Conservation (phyloP, 2,888 invertebrate species). For the Oithona nana region DNA sequence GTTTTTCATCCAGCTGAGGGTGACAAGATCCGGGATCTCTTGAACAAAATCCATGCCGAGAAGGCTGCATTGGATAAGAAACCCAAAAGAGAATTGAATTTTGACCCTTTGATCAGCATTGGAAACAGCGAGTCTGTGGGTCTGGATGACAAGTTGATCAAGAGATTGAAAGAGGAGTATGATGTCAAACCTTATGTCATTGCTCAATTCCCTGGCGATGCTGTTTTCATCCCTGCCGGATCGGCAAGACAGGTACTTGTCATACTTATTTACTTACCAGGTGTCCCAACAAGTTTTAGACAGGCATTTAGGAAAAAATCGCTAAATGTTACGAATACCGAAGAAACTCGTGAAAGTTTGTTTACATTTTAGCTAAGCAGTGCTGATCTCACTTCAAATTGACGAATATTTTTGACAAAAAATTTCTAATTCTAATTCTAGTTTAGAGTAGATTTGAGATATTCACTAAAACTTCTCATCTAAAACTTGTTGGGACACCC, state of each 20-base stretch:
- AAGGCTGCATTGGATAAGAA: conserved; percentile 22
- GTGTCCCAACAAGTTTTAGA: no score
- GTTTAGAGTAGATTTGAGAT: background rate
- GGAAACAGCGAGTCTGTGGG: conserved; percentile 95
- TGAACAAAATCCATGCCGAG: conserved; percentile 48
- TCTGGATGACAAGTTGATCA: conserved; percentile 64
- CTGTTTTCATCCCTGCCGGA: conserved; percentile 92
- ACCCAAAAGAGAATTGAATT: conserved; percentile 54
- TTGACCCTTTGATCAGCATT: conserved; percentile 80
- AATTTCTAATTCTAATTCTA: background rate
- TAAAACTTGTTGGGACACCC: no score
- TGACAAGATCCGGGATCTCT: conserved; percentile 78
- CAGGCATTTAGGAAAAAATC: no score
- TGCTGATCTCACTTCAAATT: background rate
- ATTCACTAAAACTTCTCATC: no score
- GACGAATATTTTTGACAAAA: background rate
- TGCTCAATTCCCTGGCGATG: conserved; percentile 87
- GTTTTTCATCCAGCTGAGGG: conserved; percentile 86
- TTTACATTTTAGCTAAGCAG: background rate
- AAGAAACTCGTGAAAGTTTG: no score
- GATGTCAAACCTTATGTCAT: conserved; percentile 89
- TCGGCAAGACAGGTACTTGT: conserved; percentile 71
- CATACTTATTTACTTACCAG: background rate
- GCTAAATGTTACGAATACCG: no score
- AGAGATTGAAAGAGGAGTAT: conserved; percentile 72